These are phyloP conservation scores for Gallinago undulata DNA, from an alignment of 2,113 vertebrate species.

Conservation along the genomic window DNA sequence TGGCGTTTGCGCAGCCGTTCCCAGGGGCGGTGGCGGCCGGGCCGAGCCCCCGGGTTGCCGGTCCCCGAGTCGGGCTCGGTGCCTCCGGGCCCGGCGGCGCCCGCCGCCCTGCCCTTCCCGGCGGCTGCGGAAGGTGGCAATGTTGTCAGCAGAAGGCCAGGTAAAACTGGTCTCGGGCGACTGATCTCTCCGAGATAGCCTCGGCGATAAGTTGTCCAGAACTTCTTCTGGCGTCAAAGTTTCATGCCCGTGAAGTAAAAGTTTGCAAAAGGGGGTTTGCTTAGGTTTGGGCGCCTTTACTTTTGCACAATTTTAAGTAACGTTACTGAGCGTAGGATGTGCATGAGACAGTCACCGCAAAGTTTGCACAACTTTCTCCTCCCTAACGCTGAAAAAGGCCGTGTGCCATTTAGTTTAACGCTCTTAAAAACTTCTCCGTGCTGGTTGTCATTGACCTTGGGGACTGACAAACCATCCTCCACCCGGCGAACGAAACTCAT, in stretches of 20 bases:
- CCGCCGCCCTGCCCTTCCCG: not conserved
- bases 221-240: not conserved
- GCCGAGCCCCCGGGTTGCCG: not conserved
- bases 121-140: slow-evolving; percentile 22
- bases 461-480: not conserved
- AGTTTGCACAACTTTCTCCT: not conserved
- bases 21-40: not conserved
- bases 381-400: not conserved
- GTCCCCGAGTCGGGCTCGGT: rapidly evolving
- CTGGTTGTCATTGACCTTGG: not conserved
- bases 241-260: not conserved
- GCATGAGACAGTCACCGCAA: rapidly evolving
- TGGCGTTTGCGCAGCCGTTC: rapidly evolving
- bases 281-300: not conserved
- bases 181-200: not conserved
- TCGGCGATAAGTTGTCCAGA: not conserved
- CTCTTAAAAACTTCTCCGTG: not conserved
- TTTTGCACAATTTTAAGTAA: not conserved
- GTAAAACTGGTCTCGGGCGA: not conserved
- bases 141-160: slow-evolving; percentile 26
- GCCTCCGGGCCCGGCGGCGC: not conserved
- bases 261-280: not conserved
- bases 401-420: not conserved
- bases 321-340: not conserved
- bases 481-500: not conserved